phyloP scores from a whole-genome alignment of 2,888 invertebrate genomes.

The Galerucella calmariensis region DNA sequence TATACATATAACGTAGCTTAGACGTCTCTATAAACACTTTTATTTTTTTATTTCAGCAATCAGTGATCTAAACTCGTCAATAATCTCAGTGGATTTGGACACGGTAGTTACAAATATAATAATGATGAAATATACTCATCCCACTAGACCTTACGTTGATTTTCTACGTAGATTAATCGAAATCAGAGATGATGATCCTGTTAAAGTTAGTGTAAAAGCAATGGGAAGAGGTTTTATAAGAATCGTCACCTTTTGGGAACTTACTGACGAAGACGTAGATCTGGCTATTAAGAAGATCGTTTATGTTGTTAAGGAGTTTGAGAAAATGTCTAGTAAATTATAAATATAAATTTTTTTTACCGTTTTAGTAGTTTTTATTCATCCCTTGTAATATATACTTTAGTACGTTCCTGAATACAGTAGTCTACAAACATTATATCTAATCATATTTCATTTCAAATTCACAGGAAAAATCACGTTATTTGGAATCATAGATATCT shows the following conservation, averaged over 20 bases:
- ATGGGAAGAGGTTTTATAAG: conserved; percentile 68
- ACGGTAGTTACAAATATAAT: conserved; percentile 78
- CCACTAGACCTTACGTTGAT: conserved; percentile 57
- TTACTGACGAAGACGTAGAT: conserved; percentile 74
- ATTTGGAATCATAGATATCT: no score
- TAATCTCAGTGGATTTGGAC: conserved; percentile 72
- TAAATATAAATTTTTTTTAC: conserved; percentile 2
- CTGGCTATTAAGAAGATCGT: conserved; percentile 77
- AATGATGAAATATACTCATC: conserved; percentile 30
- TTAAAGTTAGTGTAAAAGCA: conserved; percentile 69
- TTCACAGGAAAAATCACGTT: no score
- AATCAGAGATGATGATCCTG: conserved; percentile 65
- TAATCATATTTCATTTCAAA: no score
- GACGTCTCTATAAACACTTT: not conserved
- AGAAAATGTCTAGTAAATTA: conserved; percentile 36
- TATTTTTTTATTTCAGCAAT: conserved; percentile 67
- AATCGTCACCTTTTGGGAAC: conserved; percentile 78
- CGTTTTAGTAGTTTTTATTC: no score
- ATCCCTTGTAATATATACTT: no score
- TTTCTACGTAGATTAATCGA: conserved; percentile 61
- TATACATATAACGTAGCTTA: no score
- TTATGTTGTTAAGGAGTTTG: conserved; percentile 74
- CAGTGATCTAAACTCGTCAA: conserved; percentile 69
- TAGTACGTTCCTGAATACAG: no score
- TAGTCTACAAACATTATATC: no score